Percentiles rank a stretch among this genome's conserved stretches.
phyloP scores from a whole-genome alignment of 2,888 invertebrate genomes.

The Melitaea athalia region DNA sequence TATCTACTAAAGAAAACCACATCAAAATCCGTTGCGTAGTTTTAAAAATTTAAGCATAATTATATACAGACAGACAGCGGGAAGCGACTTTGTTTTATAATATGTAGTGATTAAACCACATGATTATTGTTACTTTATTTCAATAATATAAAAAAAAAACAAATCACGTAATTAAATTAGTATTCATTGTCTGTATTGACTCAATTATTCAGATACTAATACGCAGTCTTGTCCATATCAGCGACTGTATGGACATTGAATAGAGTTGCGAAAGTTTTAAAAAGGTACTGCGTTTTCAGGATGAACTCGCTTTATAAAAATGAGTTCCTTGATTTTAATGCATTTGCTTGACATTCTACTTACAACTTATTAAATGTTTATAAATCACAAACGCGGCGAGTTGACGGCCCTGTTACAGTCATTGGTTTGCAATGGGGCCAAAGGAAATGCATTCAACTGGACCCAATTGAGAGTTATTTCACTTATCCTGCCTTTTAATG shows the following conservation, averaged over 20 bases:
- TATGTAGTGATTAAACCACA: neutral
- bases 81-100: no score
- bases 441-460: conserved; percentile 48
- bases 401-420: conserved; percentile 33
- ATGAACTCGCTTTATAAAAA: neutral
- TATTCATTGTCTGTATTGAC: conserved; percentile 17
- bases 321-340: neutral
- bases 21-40: no score
- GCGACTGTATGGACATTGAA: conserved; percentile 18
- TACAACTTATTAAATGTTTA: neutral
- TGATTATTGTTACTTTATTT: neutral
- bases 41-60: no score
- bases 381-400: conserved; percentile 14
- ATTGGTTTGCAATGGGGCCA: conserved; percentile 44
- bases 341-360: neutral
- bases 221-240: conserved; percentile 25
- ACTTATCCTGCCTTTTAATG: conserved; percentile 48
- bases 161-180: neutral
- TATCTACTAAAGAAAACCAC: no score
- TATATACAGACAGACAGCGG: no score
- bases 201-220: conserved; percentile 27
- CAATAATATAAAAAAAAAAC: neutral
- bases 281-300: neutral
- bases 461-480: conserved; percentile 48
- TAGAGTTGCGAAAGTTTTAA: conserved; percentile 15